These are phyloP conservation scores for Sipha maydis DNA, from an alignment of 2,888 invertebrate species.

Conservation along the genomic window DNA sequence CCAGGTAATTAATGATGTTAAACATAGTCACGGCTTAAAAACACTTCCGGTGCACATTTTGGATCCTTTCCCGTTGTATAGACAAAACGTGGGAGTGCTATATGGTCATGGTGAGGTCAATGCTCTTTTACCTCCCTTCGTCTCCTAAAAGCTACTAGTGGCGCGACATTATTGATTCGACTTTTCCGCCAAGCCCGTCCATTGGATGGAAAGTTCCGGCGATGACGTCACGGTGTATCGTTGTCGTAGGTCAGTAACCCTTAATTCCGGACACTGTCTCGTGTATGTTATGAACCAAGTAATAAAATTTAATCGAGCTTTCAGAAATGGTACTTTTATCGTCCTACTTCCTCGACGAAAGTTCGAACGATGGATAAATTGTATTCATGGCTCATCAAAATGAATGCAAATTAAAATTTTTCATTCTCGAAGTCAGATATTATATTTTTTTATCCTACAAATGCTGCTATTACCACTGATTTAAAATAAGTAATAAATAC, in stretches of 20 bases:
- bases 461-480: background rate
- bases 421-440: no score
- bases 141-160: constrained; percentile 50
- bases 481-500: background rate
- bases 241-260: constrained; percentile 60
- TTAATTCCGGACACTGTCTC: constrained; percentile 3
- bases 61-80: background rate
- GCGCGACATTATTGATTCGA: constrained; percentile 59
- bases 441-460: background rate
- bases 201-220: constrained; percentile 35
- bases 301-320: background rate
- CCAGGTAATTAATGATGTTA: background rate
- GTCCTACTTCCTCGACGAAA: background rate
- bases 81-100: constrained; percentile 16
- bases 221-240: constrained; percentile 51
- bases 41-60: constrained; percentile 21
- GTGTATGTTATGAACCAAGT: background rate
- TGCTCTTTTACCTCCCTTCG: constrained; percentile 19
- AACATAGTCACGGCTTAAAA: background rate
- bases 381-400: background rate
- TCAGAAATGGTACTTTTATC: background rate
- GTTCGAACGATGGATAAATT: background rate
- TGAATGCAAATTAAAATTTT: background rate
- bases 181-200: constrained; percentile 41
- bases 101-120: constrained; percentile 40